Percentiles rank a stretch among this genome's conserved stretches.
phyloP scores from a whole-genome alignment of 2,113 vertebrate genomes.

The Actenoides lindsayi region DNA sequence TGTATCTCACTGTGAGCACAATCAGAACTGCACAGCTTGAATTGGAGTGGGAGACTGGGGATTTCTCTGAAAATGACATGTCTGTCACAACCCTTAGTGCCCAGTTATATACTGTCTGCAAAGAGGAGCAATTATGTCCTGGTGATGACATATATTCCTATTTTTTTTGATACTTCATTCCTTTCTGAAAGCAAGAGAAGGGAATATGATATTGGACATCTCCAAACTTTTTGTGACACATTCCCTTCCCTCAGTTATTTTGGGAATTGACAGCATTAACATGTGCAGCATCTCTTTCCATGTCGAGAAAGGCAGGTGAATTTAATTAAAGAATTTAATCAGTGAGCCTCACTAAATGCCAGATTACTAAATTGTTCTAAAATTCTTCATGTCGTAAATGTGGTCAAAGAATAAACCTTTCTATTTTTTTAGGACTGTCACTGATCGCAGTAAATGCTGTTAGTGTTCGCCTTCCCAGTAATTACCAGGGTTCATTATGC shows the following conservation, averaged over 20 bases:
- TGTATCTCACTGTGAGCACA: neutral
- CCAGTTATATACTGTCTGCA: neutral
- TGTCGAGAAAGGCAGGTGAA: neutral
- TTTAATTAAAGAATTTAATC: neutral
- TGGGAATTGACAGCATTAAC: neutral
- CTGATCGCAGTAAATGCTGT: neutral
- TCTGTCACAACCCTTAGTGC: neutral
- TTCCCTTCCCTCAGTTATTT: neutral
- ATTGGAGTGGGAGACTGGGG: neutral
- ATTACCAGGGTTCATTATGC: neutral
- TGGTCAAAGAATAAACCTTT: neutral
- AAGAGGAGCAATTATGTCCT: neutral
- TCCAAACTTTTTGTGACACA: neutral
- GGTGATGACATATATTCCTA: neutral
- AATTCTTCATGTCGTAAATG: neutral
- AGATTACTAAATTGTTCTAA: neutral
- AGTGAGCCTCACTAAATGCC: neutral
- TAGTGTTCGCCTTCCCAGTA: neutral
- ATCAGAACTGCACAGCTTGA: neutral
- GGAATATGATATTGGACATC: neutral
- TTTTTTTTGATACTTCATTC: neutral
- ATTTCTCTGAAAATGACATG: neutral
- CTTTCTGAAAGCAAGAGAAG: neutral
- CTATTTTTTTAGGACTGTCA: neutral
- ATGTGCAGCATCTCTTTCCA: neutral